These are phyloP conservation scores for Blera fallax DNA, from an alignment of 2,888 invertebrate genomes.

Conservation along the genomic window DNA sequence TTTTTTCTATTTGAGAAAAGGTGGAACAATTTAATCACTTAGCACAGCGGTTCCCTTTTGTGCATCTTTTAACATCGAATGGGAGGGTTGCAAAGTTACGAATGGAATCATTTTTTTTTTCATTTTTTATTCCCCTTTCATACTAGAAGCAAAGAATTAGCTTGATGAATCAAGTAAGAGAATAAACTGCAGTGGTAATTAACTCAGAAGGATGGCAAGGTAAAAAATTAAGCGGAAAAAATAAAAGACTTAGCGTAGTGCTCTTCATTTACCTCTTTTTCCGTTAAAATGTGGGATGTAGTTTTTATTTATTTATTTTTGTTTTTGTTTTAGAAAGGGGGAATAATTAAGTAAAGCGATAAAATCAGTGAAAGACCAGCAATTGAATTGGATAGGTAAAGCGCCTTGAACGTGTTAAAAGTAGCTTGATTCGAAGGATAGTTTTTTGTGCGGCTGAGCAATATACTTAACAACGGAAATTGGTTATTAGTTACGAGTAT, in stretches of 20 bases:
- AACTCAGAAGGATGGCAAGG: conserved; percentile 1
- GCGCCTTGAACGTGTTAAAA: too few relatives aligned
- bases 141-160: conserved; percentile 10
- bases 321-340: too few relatives aligned
- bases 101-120: background rate
- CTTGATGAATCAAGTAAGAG: background rate
- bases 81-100: background rate
- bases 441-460: too few relatives aligned
- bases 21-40: conserved; percentile 1
- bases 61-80: conserved; percentile 18
- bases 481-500: too few relatives aligned
- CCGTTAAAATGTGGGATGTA: too few relatives aligned
- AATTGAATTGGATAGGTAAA: too few relatives aligned
- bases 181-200: conserved; percentile 22
- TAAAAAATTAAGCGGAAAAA: background rate
- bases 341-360: too few relatives aligned
- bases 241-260: background rate
- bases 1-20: background rate
- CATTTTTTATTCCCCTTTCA: background rate
- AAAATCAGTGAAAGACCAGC: too few relatives aligned
- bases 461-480: too few relatives aligned
- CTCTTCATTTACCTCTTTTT: too few relatives aligned
- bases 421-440: too few relatives aligned
- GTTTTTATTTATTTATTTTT: too few relatives aligned
- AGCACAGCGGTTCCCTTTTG: background rate